Base-by-base conservation (phyloP, 2,888 invertebrate genomes). In the Terebella lapidaria region DNA sequence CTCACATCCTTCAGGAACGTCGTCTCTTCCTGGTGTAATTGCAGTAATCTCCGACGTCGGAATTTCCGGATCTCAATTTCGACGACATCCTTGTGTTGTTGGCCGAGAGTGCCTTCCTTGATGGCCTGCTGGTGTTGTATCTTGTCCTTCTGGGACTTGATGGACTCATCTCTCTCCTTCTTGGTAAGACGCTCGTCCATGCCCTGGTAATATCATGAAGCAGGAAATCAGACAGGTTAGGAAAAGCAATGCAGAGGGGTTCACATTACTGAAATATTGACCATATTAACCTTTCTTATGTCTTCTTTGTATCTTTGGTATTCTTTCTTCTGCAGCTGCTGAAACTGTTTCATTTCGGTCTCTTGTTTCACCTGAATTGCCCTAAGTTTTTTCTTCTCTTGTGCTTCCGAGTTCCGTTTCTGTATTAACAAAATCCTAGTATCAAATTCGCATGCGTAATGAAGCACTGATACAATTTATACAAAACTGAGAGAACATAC, bases 231-330 rank as follows among this genome's bases (percentile, higher is more conserved):
- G n/a, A n/a, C n/a, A n/a, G n/a, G n/a, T n/a, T n/a, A n/a, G n/a
- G n/a, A n/a, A n/a, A n/a, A n/a, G n/a, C n/a, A n/a, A n/a, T n/a
- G n/a, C n/a, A n/a, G n/a, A n/a, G n/a, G n/a, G n/a, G n/a, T n/a
- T n/a, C n/a, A n/a, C n/a, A n/a, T n/a, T n/a, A n/a, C n/a, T n/a
- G n/a, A n/a, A n/a, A n/a, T n/a, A n/a, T n/a, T n/a, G n/a, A n/a
- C n/a, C n/a, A n/a, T 15, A 35, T 35, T 15, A 35, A 64, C 64
- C 65, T 65, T 65, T 42, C 63, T 60, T 89, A 94, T 93, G 71
- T 93, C 84, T 78, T 97, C 97, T 83, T 96, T 97, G 81, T 91
- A 94, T 56, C 90, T 89, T 73, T 85, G 85, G 84, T 97, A 97
- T 83, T 97, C 95, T 81, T 92, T 91, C 84, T 96, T 94, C 83